phyloP scores from a whole-genome alignment of 2,113 vertebrate genomes.

The Suncus etruscus region DNA sequence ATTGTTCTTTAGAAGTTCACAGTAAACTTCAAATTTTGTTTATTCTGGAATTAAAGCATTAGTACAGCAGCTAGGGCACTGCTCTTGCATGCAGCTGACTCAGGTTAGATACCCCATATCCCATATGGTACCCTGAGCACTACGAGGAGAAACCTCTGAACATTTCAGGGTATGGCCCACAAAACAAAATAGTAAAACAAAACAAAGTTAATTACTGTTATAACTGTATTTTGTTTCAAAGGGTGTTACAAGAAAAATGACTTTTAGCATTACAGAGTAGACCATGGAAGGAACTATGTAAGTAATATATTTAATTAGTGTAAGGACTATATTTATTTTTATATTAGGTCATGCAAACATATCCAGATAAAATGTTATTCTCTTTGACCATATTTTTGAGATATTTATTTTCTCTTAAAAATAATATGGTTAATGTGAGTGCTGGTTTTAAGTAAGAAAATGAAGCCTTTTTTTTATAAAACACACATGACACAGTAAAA shows the following conservation, averaged over 20 bases:
- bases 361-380: not conserved
- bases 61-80: no score
- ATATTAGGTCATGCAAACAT: constrained; percentile 26
- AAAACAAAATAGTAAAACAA: no score
- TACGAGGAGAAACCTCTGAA: no score
- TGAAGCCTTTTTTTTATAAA: constrained; percentile 8
- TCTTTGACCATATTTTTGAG: not conserved
- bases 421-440: not conserved
- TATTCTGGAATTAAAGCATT: no score
- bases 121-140: no score
- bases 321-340: constrained; percentile 42
- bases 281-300: not conserved
- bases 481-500: constrained; percentile 19
- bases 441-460: constrained; percentile 38
- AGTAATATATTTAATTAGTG: not conserved
- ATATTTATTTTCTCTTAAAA: constrained; percentile 30
- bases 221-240: not conserved
- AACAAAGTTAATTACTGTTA: not conserved
- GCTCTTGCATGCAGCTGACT: no score
- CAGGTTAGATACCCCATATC: no score
- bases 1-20: constrained; percentile 35
- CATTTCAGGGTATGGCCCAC: no score
- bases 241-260: not conserved
- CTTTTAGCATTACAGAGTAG: not conserved
- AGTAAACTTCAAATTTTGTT: not conserved